phyloP scores from a whole-genome alignment of 2,113 vertebrate genomes.

The Craseonycteris thonglongyai region DNA sequence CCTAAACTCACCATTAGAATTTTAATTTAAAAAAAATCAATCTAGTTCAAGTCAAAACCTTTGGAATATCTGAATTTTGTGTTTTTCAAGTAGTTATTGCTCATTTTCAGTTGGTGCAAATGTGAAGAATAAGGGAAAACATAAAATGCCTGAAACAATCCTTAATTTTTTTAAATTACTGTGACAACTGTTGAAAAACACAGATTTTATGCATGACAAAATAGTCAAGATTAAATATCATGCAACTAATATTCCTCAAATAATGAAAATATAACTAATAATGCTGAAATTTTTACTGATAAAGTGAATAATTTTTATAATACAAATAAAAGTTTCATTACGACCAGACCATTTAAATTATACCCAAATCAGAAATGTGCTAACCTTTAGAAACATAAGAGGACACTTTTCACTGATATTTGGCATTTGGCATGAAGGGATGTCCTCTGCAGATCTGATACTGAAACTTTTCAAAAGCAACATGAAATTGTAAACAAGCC shows the following conservation, averaged over 20 bases:
- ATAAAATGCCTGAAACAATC: background rate
- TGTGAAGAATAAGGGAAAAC: slow-evolving; percentile 10
- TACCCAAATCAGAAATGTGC: slow-evolving; percentile 63
- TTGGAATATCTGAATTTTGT: background rate
- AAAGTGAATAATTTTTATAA: background rate
- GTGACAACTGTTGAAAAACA: background rate
- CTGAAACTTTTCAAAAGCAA: slow-evolving; percentile 71
- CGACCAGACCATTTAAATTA: slow-evolving; percentile 35
- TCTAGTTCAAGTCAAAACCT: background rate
- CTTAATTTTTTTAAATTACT: background rate
- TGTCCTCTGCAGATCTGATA: slow-evolving; percentile 68
- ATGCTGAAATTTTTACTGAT: slow-evolving; percentile 11
- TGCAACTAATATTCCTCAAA: background rate
- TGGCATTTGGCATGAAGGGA: slow-evolving; percentile 69
- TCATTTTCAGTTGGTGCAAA: slow-evolving; percentile 9
- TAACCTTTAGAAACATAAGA: slow-evolving; percentile 14
- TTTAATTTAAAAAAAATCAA: slow-evolving; percentile 9
- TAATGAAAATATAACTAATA: slow-evolving; percentile 18
- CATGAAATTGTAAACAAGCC: slow-evolving; percentile 72
- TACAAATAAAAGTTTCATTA: slow-evolving; percentile 34
- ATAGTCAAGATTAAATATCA: background rate
- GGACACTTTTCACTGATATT: slow-evolving; percentile 7
- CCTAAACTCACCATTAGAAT: background rate
- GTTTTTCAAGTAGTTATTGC: background rate
- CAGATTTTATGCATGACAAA: background rate